Evolutionary conservation across 2,888 invertebrate species (phyloP).

Genomic region (Protodeltote pygarga): DNA sequence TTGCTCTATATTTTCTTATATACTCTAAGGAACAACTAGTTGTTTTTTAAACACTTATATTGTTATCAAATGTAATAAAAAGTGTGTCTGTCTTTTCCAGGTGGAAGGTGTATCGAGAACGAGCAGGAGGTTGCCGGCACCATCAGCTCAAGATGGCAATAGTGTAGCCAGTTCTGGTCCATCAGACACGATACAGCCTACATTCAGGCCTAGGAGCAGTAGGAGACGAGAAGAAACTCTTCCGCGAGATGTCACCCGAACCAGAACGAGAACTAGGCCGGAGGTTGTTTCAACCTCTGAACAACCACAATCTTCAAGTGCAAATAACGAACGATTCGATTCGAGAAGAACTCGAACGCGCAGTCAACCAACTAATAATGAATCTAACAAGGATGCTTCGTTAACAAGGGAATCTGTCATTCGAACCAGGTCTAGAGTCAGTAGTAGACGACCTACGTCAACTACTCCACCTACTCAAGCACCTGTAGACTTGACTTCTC

Average conservation of each 20-base stretch:
- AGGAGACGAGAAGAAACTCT: constrained; percentile 68
- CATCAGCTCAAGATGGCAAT: constrained; percentile 57
- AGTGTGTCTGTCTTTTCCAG: constrained; percentile 57
- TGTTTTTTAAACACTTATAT: not conserved
- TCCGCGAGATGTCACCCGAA: constrained; percentile 57
- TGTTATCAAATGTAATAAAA: not conserved
- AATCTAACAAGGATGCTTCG: constrained; percentile 51
- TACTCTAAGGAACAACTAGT: too few species aligned
- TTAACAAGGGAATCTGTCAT: constrained; percentile 57
- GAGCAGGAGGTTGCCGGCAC: constrained; percentile 66
- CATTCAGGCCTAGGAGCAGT: constrained; percentile 66
- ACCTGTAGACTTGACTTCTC: constrained; percentile 56
- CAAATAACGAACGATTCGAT: constrained; percentile 74
- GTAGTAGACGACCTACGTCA: constrained; percentile 49
- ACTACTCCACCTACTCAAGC: constrained; percentile 53
- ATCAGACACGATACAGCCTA: constrained; percentile 56
- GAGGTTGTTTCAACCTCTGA: constrained; percentile 52
- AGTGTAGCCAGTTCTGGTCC: constrained; percentile 54
- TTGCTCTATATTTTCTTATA: too few species aligned
- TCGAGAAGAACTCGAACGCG: constrained; percentile 77
- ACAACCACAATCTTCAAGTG: constrained; percentile 53
- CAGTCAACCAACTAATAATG: constrained; percentile 59
- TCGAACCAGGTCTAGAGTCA: constrained; percentile 63
- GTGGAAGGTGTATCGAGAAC: constrained; percentile 67
- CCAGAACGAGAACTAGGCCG: constrained; percentile 67